phyloP scores from a whole-genome alignment of 2,113 vertebrate species.

The Neotoma lepida region DNA sequence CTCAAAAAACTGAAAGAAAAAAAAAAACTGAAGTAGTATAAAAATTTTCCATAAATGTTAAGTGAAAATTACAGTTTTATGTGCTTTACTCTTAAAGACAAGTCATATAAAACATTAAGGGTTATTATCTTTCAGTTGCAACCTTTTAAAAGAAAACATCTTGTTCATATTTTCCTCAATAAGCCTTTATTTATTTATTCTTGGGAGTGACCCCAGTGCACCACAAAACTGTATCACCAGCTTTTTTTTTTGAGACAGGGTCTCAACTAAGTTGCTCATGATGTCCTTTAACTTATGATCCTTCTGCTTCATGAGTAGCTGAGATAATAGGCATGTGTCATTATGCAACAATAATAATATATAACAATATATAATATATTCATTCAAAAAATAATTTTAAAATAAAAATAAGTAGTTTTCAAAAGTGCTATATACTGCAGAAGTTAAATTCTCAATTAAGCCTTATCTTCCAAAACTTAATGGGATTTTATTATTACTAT shows the following conservation, averaged over 20 bases:
- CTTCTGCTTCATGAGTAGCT: background rate
- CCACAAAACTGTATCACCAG: background rate
- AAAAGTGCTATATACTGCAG: background rate
- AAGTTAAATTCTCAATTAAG: constrained; percentile 9
- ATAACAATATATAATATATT: background rate
- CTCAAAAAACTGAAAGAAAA: background rate
- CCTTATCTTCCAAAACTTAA: background rate
- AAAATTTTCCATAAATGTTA: constrained; percentile 41
- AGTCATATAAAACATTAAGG: constrained; percentile 21
- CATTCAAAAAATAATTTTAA: background rate
- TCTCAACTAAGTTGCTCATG: background rate
- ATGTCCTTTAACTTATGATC: background rate
- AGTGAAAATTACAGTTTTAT: constrained; percentile 6
- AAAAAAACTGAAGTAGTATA: background rate
- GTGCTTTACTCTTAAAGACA: constrained; percentile 48
- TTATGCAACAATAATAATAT: background rate
- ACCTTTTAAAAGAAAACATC: background rate
- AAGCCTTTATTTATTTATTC: background rate
- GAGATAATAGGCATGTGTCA: background rate
- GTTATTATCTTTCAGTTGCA: background rate
- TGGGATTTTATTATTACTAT: constrained; percentile 12
- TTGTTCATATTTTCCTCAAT: constrained; percentile 44
- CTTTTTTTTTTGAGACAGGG: background rate
- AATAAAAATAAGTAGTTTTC: constrained; percentile 33
- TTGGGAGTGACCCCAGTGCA: background rate